Conservation (phyloP, 2,888 invertebrate species). For the Tiphia femorata region DNA sequence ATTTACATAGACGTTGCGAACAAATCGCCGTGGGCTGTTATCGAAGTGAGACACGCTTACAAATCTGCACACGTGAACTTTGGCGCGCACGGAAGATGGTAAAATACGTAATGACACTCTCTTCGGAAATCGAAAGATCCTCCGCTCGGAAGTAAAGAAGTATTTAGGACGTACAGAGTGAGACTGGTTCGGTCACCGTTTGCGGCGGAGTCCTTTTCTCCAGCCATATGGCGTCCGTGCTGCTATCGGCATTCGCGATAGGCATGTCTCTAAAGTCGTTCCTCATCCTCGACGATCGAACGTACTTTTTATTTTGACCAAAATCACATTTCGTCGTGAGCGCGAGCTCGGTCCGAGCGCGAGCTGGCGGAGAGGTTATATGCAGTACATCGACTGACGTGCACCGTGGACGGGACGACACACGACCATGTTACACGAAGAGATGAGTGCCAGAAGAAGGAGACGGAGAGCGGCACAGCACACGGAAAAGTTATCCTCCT, state of each 20-base stretch:
- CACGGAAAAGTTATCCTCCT: conserved; percentile 33
- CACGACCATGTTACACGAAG: conserved; percentile 17
- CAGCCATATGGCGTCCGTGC: conserved; percentile 50
- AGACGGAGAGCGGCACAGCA: not conserved
- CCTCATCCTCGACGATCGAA: conserved; percentile 37
- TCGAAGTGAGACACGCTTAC: too few species aligned
- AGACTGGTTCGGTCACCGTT: conserved; percentile 36
- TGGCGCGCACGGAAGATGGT: too few species aligned
- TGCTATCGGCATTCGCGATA: conserved; percentile 44
- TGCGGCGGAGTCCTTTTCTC: conserved; percentile 38
- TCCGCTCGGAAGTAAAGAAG: not conserved
- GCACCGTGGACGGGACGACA: conserved; percentile 33
- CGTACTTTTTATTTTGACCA: conserved; percentile 1
- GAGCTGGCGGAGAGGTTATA: conserved; percentile 5
- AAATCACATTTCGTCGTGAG: conserved; percentile 39
- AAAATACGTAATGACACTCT: too few species aligned
- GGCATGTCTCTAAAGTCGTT: conserved; percentile 45
- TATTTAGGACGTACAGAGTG: conserved; percentile 38
- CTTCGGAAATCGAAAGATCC: too few species aligned
- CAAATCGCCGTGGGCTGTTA: too few species aligned
- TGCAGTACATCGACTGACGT: conserved; percentile 30
- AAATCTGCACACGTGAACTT: too few species aligned
- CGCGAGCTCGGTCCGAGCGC: conserved; percentile 9
- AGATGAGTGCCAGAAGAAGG: conserved; percentile 1
- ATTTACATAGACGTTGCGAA: too few species aligned